These are phyloP conservation scores for Dione juno DNA, from an alignment of 2,888 invertebrate species.

Conservation along the genomic window DNA sequence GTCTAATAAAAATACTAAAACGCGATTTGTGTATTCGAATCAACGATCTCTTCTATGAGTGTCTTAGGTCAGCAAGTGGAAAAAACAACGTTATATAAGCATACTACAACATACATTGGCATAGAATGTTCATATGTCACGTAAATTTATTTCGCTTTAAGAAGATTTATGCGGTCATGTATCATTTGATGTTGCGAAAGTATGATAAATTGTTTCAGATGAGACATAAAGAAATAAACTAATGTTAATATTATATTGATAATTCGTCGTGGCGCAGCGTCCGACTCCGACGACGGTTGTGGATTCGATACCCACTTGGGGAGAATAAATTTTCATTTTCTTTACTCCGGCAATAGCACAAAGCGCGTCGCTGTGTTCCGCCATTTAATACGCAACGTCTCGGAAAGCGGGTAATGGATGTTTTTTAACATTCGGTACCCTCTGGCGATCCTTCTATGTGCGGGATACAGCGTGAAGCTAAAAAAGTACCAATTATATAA, in stretches of 20 bases:
- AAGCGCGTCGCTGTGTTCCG: no score
- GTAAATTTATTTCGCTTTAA: constrained; percentile 4
- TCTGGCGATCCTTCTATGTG: not conserved
- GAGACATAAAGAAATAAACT: not conserved
- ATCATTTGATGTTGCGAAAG: constrained; percentile 19
- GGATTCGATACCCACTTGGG: no score
- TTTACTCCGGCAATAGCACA: no score
- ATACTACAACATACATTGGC: not conserved
- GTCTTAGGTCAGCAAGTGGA: not conserved
- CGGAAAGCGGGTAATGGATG: not conserved
- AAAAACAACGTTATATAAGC: not conserved
- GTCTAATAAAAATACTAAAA: no score
- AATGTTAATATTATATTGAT: constrained; percentile 7
- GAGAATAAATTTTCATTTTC: no score
- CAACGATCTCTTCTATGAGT: no score
- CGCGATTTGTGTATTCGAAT: no score
- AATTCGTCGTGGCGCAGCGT: no score
- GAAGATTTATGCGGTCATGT: constrained; percentile 24
- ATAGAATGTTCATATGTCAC: constrained; percentile 8
- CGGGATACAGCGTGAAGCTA: not conserved
- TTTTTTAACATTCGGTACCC: not conserved
- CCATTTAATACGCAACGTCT: not conserved
- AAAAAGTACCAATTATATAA: no score
- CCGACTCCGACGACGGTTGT: no score
- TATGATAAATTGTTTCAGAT: constrained; percentile 16